Evolutionary conservation across 2,888 invertebrate genomes (phyloP), one percentile per base, ranked within the genome.

Genomic region (Tinea semifulvella): DNA sequence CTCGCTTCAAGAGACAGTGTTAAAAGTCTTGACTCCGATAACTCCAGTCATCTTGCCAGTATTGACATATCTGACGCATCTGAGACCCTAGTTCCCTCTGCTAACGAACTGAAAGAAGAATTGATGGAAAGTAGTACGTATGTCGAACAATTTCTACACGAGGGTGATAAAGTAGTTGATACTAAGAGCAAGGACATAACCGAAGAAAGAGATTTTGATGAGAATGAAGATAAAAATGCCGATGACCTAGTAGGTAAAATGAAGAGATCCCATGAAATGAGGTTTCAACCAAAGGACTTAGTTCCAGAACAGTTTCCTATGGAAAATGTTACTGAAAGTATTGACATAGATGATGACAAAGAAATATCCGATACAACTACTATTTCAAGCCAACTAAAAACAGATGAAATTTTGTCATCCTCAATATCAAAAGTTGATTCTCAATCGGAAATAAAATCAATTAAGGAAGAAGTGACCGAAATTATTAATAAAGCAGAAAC

Each of bases 181-280:
- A 45, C 49, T 10, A 70, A 73, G 50, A 71, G 79, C 10, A 85
- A 84, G 61, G 72, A 85, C 25, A 54, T 65, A 0, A 75, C 73
- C 52, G 77, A 77, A 14, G 82, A 84, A 43, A 84, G 85, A 52
- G 70, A 79, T 8, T 84, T 84, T 10, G 84, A 82, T 39, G 84
- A 84, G 50, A 84, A 85, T 47, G 84, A 85, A 47, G 85, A 85
- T 48, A 64, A 72, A 22, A 71, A 70, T 40, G 73, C 65, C 11
- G 62, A 71, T 35, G 85, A 86, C 53, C 85, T 85, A 44, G 72
- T 84, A n/a, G 82, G 86, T 18, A 87, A 87, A 61, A 94, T 94
- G 94, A 94, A 94, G 63, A 83, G 94, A 48, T 94, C 94, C 0
- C 90, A 91, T 54, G 94, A 94, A 79, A 94, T 94, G 94, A 89